phyloP scores from a whole-genome alignment of 2,113 vertebrate species.

The Tetraodon nigroviridis region DNA sequence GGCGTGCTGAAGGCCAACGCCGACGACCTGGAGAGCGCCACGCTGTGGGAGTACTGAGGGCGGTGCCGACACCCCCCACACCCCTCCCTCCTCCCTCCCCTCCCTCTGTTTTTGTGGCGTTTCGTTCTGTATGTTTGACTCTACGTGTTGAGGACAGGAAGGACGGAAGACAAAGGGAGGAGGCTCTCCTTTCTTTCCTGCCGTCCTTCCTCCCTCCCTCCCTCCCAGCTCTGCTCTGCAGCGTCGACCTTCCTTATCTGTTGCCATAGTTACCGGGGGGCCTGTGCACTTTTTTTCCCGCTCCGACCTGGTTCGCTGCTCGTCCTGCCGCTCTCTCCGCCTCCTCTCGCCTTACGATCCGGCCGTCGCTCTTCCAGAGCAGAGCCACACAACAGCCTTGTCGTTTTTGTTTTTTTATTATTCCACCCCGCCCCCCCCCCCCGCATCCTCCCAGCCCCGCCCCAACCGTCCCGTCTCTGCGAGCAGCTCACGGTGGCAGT shows the following conservation, averaged over 20 bases:
- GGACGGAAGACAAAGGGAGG: conserved; percentile 25
- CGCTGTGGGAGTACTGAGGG: conserved; percentile 94
- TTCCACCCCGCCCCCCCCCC: conserved; percentile 6
- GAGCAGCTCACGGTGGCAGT: conserved; percentile 48
- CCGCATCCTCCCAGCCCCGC: conserved; percentile 25
- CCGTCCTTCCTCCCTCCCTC: conserved; percentile 27
- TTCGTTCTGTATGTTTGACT: conserved; percentile 35
- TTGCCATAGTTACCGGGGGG: conserved; percentile 67
- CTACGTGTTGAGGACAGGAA: conserved; percentile 48
- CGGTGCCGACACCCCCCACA: conserved; percentile 41
- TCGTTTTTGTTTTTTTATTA: neutral
- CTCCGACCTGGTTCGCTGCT: conserved; percentile 58
- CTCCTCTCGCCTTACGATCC: conserved; percentile 48
- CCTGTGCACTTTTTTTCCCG: conserved; percentile 60
- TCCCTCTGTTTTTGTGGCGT: conserved; percentile 17
- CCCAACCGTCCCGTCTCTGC: conserved; percentile 24
- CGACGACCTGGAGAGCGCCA: conserved; percentile 85
- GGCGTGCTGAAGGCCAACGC: conserved; percentile 94
- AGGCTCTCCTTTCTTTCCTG: conserved; percentile 14
- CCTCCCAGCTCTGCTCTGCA: conserved; percentile 46
- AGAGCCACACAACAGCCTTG: conserved; percentile 36
- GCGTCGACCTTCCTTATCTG: conserved; percentile 50
- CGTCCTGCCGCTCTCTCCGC: conserved; percentile 38
- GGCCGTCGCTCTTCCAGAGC: conserved; percentile 32
- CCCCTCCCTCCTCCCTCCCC: conserved; percentile 24